Evolutionary conservation across 2,888 invertebrate genomes (phyloP), one percentile per base, ranked within the genome.

Genomic region (Iselma pallidipennis): DNA sequence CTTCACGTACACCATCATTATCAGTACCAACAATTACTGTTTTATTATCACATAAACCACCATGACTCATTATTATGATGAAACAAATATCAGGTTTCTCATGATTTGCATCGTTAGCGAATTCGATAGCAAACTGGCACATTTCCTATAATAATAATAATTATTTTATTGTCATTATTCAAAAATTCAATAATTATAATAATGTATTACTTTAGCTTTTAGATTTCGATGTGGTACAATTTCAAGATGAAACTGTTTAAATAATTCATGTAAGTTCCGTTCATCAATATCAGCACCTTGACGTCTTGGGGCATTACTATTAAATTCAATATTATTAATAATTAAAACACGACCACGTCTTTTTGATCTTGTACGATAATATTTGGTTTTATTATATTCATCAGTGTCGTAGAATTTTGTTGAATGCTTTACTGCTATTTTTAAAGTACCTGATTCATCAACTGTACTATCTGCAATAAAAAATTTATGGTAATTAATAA

Each of bases 21-120:
- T 90, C 88, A 61, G 78, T 79, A 74, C 88, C 87, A 73, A 84
- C 82, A 68, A 90, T 85, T 73, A 84, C 82, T 21, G 83, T 83
- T 58, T 79, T 76, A 16, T 82, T 82, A 64, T 76, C 66, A 21
- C 79, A 77, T 57, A 81, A 77, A 74, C 83, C 81, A 0, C 90
- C 90, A 80, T 90, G 90, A 57, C 89, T 88, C 80, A 89, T 88
- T 56, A 90, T 83, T 71, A 87, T 86, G 66, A 89, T 81, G 73
- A 89, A 86, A 78, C 88, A 86, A 71, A 87, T 85, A 78, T 89
- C 88, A 16, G 83, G 83, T 7, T 79, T 70, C 59, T 74, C 78
- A 61, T 86, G 79, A 63, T 82, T 80, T 0, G 73, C 57, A 53
- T 72, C 69, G 54, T 69, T 73, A 45, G 83, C 75, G 68, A 90